phyloP scores from a whole-genome alignment of 2,797 vertebrate species.

The Erethizon dorsatum region DNA sequence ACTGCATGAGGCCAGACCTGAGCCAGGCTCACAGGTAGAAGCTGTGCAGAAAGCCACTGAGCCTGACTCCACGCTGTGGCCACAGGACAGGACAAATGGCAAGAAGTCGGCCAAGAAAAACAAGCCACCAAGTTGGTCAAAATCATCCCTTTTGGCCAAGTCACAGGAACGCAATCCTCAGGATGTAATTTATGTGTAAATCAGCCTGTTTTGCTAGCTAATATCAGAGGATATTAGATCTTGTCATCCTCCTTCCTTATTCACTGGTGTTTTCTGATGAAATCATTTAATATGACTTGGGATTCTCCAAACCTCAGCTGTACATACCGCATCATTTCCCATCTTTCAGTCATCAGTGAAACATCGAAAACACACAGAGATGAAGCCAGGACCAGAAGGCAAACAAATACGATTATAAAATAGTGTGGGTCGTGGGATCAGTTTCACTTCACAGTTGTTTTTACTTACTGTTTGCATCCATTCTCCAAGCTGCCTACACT shows the following conservation, averaged over 20 bases:
- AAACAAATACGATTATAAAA: neutral
- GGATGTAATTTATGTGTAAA: constrained; percentile 10
- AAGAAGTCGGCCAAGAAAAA: neutral
- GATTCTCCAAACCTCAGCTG: neutral
- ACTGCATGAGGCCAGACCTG: accelerated
- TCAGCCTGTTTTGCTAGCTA: neutral
- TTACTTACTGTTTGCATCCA: neutral
- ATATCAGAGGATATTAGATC: neutral
- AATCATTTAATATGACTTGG: neutral
- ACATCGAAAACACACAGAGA: constrained; percentile 9
- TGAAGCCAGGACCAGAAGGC: neutral
- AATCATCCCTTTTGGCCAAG: neutral
- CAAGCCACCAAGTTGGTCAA: neutral
- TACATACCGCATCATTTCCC: neutral
- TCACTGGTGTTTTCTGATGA: constrained; percentile 57
- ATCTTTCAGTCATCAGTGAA: neutral
- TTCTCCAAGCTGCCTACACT: neutral
- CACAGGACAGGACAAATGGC: neutral
- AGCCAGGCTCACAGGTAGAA: neutral
- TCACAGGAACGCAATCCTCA: neutral
- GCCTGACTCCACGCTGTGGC: neutral
- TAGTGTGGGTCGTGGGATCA: neutral
- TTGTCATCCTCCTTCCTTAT: constrained; percentile 21
- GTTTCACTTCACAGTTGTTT: constrained; percentile 44
- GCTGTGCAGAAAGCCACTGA: neutral